Evolutionary conservation across 2,888 invertebrate genomes (phyloP).

Genomic region (Palloptera scutellata): DNA sequence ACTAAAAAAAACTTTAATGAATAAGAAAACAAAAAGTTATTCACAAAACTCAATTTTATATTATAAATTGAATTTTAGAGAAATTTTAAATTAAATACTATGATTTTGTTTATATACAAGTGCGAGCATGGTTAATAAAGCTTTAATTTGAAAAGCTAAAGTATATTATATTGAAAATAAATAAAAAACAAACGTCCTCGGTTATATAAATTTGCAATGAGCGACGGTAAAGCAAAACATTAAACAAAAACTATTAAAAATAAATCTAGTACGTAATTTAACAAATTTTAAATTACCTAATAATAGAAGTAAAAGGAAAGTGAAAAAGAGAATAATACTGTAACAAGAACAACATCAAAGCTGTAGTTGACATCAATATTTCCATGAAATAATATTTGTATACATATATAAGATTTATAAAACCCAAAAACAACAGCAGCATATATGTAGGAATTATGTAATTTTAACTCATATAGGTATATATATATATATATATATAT

Average conservation of each 20-base stretch:
- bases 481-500: constrained; percentile 21
- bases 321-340: constrained; percentile 7
- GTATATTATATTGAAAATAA: constrained; percentile 41
- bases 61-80: constrained; percentile 33
- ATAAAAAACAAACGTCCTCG: constrained; percentile 50
- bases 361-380: constrained; percentile 49
- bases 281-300: constrained; percentile 14
- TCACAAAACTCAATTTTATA: not conserved
- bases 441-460: not conserved
- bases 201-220: constrained; percentile 60
- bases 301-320: constrained; percentile 13
- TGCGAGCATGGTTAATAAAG: constrained; percentile 63
- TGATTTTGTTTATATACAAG: constrained; percentile 60
- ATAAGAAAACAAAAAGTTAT: not conserved
- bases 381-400: constrained; percentile 45
- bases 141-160: constrained; percentile 60
- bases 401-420: constrained; percentile 30
- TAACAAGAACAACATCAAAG: constrained; percentile 20
- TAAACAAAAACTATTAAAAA: constrained; percentile 14
- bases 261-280: not conserved
- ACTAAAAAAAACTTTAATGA: constrained; percentile 9
- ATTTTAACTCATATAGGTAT: not conserved
- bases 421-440: constrained; percentile 9
- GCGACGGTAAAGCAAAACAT: constrained; percentile 37
- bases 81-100: constrained; percentile 37